Evolutionary conservation across 1,140 invertebrate species (phyloP).

Genomic region (Euura saliciscinereae): DNA sequence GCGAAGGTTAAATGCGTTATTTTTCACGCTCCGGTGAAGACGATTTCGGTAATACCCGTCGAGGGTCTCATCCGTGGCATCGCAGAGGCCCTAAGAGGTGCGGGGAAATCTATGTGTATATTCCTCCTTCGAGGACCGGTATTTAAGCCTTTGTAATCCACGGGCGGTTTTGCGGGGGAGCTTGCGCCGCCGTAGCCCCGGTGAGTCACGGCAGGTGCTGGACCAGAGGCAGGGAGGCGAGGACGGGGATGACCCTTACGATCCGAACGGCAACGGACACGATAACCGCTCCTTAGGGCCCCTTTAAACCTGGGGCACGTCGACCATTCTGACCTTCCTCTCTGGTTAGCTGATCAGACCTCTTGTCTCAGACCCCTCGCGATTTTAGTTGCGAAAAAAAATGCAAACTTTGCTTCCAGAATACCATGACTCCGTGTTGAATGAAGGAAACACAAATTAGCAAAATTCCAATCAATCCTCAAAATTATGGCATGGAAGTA

Average conservation of each 20-base stretch:
- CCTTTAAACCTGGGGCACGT: background rate
- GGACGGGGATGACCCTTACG: constrained; percentile 22
- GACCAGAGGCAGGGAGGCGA: constrained; percentile 7
- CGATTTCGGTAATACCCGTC: constrained; percentile 15
- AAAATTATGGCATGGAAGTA: no score
- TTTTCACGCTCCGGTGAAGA: constrained; percentile 23
- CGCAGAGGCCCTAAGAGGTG: no score
- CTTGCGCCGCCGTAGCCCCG: constrained; percentile 27
- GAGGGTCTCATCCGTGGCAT: background rate
- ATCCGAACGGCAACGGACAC: background rate
- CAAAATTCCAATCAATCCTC: no score
- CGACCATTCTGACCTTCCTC: background rate
- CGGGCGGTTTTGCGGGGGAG: constrained; percentile 51
- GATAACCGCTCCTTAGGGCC: background rate
- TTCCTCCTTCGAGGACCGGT: constrained; percentile 37
- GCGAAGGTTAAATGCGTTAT: constrained; percentile 21
- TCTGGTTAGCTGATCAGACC: background rate
- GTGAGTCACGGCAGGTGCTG: constrained; percentile 54
- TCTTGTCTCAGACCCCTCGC: background rate
- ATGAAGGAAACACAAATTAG: no score
- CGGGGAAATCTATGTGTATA: constrained; percentile 22
- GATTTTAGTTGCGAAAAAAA: no score
- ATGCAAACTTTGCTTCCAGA: no score
- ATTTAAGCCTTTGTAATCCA: constrained; percentile 55
- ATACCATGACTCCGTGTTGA: no score